Evolutionary conservation across 2,888 invertebrate genomes (phyloP).

Genomic region (Eilema griseolum): DNA sequence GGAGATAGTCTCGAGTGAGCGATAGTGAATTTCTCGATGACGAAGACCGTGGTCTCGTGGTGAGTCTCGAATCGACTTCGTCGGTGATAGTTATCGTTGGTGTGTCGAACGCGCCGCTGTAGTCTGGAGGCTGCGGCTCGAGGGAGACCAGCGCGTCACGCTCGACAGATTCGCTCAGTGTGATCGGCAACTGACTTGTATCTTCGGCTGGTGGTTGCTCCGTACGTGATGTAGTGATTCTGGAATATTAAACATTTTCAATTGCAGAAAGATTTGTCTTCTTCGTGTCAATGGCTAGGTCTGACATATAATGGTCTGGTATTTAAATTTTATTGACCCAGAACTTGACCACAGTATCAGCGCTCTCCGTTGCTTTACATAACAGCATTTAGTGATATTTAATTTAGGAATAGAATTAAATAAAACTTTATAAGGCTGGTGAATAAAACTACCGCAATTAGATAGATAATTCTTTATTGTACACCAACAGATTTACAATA

Average conservation of each 20-base stretch:
- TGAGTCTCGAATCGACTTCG: conserved; percentile 63
- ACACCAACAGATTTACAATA: too few species aligned
- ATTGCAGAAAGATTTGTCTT: not conserved
- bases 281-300: too few species aligned
- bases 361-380: too few species aligned
- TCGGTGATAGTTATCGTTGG: conserved; percentile 72
- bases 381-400: not conserved
- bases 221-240: conserved; percentile 73
- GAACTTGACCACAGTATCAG: too few species aligned
- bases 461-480: too few species aligned
- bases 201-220: conserved; percentile 64
- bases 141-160: conserved; percentile 52
- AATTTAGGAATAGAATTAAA: too few species aligned
- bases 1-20: conserved; percentile 72
- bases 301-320: too few species aligned
- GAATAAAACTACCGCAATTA: too few species aligned
- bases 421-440: too few species aligned
- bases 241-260: conserved; percentile 45
- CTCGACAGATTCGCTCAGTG: conserved; percentile 78
- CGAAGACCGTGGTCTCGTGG: conserved; percentile 57
- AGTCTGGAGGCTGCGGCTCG: conserved; percentile 62
- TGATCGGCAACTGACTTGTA: conserved; percentile 74
- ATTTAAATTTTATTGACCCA: too few species aligned
- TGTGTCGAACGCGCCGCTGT: conserved; percentile 62
- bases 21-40: conserved; percentile 72